A percentile compares a stretch with the other conserved stretches of the same genome.
phyloP scores from a whole-genome alignment of 1,140 invertebrate genomes.

The Halesus radiatus region DNA sequence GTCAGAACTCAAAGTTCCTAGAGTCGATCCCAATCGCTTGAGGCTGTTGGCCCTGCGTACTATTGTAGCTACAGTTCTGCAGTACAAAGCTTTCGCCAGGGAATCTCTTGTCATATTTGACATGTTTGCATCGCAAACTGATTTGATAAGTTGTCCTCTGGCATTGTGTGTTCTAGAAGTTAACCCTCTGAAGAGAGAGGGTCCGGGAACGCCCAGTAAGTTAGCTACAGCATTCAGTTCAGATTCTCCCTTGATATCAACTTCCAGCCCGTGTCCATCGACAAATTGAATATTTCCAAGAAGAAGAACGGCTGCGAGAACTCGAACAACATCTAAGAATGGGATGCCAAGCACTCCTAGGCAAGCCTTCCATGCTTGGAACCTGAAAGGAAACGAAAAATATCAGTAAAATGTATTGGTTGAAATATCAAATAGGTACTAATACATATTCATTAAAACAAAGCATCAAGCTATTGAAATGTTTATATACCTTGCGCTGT shows the following conservation, averaged over 20 bases:
- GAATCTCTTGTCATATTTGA: constrained; percentile 90
- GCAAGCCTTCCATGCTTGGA: constrained; percentile 92
- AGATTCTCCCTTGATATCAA: constrained; percentile 78
- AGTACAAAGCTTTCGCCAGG: constrained; percentile 93
- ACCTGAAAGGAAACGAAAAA: constrained; percentile 67
- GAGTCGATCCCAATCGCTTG: constrained; percentile 87
- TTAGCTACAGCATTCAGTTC: constrained; percentile 88
- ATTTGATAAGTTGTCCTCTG: constrained; percentile 86
- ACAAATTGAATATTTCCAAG: constrained; percentile 93
- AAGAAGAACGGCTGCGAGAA: constrained; percentile 90
- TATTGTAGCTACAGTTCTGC: constrained; percentile 94
- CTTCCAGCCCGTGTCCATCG: constrained; percentile 72
- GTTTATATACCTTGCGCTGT: constrained; percentile 70
- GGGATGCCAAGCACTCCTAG: constrained; percentile 92
- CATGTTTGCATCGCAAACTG: constrained; percentile 86
- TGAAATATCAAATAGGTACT: too few relatives aligned
- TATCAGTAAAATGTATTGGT: too few relatives aligned
- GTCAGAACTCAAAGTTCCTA: constrained; percentile 90
- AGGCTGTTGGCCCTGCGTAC: constrained; percentile 92
- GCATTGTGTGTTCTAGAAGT: constrained; percentile 88
- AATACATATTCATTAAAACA: background rate
- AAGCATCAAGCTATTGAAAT: background rate
- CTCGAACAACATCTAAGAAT: constrained; percentile 92
- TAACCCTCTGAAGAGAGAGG: constrained; percentile 84
- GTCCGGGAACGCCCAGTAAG: constrained; percentile 83